Base-by-base conservation (phyloP, 2,888 invertebrate genomes). In the Caenorhabditis sp. region DNA sequence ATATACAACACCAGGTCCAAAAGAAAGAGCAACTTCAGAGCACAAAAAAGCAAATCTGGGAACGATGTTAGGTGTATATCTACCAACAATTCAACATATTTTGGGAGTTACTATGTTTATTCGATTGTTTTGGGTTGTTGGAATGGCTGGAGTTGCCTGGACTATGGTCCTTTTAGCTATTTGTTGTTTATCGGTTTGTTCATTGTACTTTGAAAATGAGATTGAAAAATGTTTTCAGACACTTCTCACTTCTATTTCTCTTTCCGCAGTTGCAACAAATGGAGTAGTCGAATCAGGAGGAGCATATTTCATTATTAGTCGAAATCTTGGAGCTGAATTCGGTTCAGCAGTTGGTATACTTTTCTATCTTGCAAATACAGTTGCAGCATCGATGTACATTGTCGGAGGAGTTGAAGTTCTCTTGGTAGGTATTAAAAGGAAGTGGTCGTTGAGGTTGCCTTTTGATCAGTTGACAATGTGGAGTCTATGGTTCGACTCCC, bases 51-150 rank as follows among this genome's bases (percentile, higher is more conserved):
- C 95, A 52, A 93, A 95, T 79, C 94, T 99, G 92, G 99, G 99
- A 86, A 97, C 97, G 50, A 92, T 99, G 88, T 93, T 99, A 89
- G 99, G 99, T 70, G 97, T 97, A 80, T 99, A 93, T 90, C 91
- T 99, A 76, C 99, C 99, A 68, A 99, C 97, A 89, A 95, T 99
- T 88, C 99, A 99, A 90, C 99, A 99, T 90, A 99, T 99, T 90
- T 97, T 99, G 89, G 99, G 99, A 84, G 97, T 99, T 70, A 96
- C 99, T 88, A 93, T 99, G 83, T 99, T 99, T 91, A 97, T 99
- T 89, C 95, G 99, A 89, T 92, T 99, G 88, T 95, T 96, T 70
- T 99, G 97, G 97, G 95, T 97, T 76, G 89, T 94, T 62, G 86
- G 86, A 59, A 80, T 86, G 72, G 84, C 86, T 23, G 86, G 86